Evolutionary conservation across 2,797 vertebrate species (phyloP).

Genomic region (Cossypha heuglini): DNA sequence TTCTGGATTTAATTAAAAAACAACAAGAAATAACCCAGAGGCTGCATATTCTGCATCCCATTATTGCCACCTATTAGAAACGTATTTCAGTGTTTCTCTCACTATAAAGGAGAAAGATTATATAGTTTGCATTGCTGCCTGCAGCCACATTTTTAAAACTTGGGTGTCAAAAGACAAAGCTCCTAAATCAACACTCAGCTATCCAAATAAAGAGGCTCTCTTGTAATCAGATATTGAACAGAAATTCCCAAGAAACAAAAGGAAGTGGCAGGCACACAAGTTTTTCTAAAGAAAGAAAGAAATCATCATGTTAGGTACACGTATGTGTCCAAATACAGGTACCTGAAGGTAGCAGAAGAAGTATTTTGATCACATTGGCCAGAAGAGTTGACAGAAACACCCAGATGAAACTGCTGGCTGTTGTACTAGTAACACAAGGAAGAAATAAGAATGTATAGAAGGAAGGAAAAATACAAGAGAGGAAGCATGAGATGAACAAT

Average conservation of each 20-base stretch:
- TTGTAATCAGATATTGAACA: not conserved
- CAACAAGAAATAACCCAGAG: slow-evolving; percentile 4
- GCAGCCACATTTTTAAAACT: not conserved
- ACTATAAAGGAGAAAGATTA: not conserved
- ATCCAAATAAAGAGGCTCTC: not conserved
- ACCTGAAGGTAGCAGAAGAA: not conserved
- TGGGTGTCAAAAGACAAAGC: not conserved
- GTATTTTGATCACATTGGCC: not conserved
- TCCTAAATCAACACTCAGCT: not conserved
- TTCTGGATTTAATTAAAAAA: slow-evolving; percentile 17
- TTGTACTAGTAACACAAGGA: not conserved
- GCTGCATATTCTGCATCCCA: not conserved
- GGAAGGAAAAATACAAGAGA: not conserved
- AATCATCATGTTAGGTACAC: not conserved
- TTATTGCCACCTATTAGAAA: not conserved
- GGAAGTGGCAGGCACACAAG: not conserved
- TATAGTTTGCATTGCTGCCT: not conserved
- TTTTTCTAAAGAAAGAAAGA: not conserved
- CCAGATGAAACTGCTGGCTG: not conserved
- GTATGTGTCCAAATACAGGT: not conserved
- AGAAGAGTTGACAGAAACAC: not conserved
- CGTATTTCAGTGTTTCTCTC: not conserved
- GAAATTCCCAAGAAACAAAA: not conserved
- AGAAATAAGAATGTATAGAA: not conserved
- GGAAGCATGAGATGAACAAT: not conserved